Conservation (phyloP, 1,140 invertebrate species). For the Psilanteris sp. region DNA sequence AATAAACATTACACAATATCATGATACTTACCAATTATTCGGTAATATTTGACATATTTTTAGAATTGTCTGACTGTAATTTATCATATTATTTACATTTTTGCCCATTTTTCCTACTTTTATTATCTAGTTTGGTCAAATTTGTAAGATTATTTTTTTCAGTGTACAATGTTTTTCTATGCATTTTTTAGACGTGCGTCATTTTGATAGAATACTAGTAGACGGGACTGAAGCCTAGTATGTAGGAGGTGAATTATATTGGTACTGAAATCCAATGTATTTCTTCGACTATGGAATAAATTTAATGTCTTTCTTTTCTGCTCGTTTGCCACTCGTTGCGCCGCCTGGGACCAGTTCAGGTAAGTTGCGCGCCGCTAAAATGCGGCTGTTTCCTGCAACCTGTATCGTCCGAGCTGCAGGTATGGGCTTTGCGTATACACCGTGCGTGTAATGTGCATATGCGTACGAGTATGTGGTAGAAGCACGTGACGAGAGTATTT, state of each 20-base stretch:
- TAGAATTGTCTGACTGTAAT: too few species aligned
- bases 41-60: too few species aligned
- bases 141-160: too few species aligned
- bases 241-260: constrained; percentile 8
- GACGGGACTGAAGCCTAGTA: background rate
- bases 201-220: background rate
- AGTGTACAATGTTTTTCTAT: too few species aligned
- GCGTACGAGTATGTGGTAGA: background rate
- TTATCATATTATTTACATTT: too few species aligned
- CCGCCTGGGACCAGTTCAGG: constrained; percentile 38
- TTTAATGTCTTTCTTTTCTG: constrained; percentile 30
- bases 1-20: too few species aligned
- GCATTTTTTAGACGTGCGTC: too few species aligned
- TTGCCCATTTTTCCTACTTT: too few species aligned
- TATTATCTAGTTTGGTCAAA: too few species aligned
- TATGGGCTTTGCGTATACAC: background rate
- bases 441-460: background rate
- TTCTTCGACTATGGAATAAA: constrained; percentile 33
- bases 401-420: constrained; percentile 33
- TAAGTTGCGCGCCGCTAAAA: constrained; percentile 34
- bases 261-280: constrained; percentile 12
- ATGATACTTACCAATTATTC: too few species aligned
- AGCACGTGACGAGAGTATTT: constrained; percentile 7
- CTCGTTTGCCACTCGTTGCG: constrained; percentile 14
- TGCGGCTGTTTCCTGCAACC: constrained; percentile 34